Percentiles rank a stretch among this genome's conserved stretches.
These are phyloP conservation scores for Pimephales promelas DNA, from an alignment of 2,113 vertebrate species.

Conservation along the genomic window DNA sequence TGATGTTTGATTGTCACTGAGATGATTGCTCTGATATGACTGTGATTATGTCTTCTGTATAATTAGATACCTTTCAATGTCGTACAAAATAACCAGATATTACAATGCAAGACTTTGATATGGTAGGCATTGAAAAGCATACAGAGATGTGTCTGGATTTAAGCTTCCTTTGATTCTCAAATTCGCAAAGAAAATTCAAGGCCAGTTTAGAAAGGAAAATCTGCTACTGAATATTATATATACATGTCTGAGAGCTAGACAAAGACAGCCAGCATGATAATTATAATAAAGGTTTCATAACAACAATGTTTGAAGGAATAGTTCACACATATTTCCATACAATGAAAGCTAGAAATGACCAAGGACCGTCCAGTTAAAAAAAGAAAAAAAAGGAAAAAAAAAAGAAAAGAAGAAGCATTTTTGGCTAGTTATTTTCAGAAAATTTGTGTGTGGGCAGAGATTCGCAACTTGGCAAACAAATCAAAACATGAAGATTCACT, in stretches of 20 bases:
- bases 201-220: neutral
- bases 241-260: conserved; percentile 6
- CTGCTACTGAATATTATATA: conserved; percentile 15
- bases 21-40: neutral
- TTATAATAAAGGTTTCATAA: conserved; percentile 10
- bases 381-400: too few species aligned
- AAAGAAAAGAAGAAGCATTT: neutral
- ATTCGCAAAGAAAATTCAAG: conserved; percentile 39
- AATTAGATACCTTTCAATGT: conserved; percentile 22
- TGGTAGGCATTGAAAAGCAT: conserved; percentile 3
- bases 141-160: conserved; percentile 2
- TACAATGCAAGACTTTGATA: conserved; percentile 1
- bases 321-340: neutral
- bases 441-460: too few species aligned
- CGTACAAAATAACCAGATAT: neutral
- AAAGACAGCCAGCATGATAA: neutral
- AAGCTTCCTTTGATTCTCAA: conserved; percentile 21
- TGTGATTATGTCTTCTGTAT: neutral
- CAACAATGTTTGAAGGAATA: neutral
- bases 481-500: too few species aligned
- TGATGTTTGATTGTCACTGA: neutral
- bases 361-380: neutral
- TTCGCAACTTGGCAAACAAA: too few species aligned
- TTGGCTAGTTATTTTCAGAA: neutral
- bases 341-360: neutral